Base-by-base conservation (phyloP, 2,888 invertebrate species). In the Bibio marci region DNA sequence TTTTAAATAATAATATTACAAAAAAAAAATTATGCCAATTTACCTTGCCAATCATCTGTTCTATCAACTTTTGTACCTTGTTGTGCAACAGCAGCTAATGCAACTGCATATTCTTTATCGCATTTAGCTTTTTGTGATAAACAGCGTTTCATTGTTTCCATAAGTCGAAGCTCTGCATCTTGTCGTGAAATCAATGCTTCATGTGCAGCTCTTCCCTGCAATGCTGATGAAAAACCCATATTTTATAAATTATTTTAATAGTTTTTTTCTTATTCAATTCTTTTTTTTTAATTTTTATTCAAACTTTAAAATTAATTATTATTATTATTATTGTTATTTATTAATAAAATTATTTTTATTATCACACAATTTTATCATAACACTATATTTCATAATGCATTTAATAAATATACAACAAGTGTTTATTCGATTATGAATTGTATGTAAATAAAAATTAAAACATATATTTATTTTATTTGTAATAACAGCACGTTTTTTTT, bases 61-160 rank as follows among this genome's bases (percentile, higher is more conserved):
- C 62, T 56, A 62, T 87, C 85, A 58, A 82, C 75, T 64, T 88
- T 88, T 57, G 82, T 73, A 35, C 86, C 86, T 58, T 85, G 83
- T 38, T 72, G 67, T 31, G 83, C 81, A 18, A 85, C 77, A n/a
- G 80, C 73, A 41, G 76, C 73, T 40, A 94, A 70, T 11, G 83
- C 80, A 28, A 80, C 67, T 2, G 91, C 85, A 60, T 94, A 94
- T 54, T 94, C 91, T 48, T 83, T 71, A 59, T 94, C 94, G 54
- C 82, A 83, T 63, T 90, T 87, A 57, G 90, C 80, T 65, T 91
- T 85, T 48, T 79, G 74, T 48, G 77, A 71, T 41, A 94, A 70
- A 52, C 88, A 87, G 45, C 88, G 68, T 54, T 83, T 80, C 78
- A 94, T 88, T 46, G 80, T 80, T 56, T 94, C 94, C 69, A 94